Evolutionary conservation across 2,113 vertebrate species (phyloP), one percentile per base, ranked within the genome.

Genomic region (Suncus etruscus): DNA sequence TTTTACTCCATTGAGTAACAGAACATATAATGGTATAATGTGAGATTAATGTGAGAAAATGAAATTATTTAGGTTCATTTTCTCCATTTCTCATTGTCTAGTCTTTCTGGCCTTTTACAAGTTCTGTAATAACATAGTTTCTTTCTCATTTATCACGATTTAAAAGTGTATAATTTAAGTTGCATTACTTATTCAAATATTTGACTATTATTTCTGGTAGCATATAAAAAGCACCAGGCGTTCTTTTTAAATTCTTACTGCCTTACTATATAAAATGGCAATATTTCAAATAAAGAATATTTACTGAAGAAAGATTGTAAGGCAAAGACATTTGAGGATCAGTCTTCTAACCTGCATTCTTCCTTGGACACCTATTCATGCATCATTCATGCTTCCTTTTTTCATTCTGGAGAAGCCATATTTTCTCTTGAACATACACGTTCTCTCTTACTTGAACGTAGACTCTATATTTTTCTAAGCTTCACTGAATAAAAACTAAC

Each of bases 111-210:
- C 27, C 72, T 86, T 94, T 72, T 58, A 18, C 29, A 81, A 63
- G 29, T 90, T 84, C 51, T 72, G n/a, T 75, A 86, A 89, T 78
- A 77, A 84, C 70, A 94, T 83, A 82, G 31, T 90, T 93, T 89
- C 39, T 74, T 93, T 75, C 72, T 92, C 68, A 94, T 77, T 78
- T 88, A 69, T 50, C 86, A 22, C 16, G 20, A 94, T 79, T 93
- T 94, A 86, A 94, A 92, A 93, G 29, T 27, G 11, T 82, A 95
- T 84, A 86, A 94, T 94, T 95, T 93, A 90, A 94, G 31, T 14
- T 31, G 70, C 39, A 83, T 83, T 90, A 91, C 54, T 92, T 90
- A 96, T 74, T 96, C 81, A 92, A 94, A 93, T 95, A 91, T 94
- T 83, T 96, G 82, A 76, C 78, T 25, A 65, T 66, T 83, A 93